Evolutionary conservation across 2,113 vertebrate species (phyloP).

Genomic region (Nesoenas mayeri): DNA sequence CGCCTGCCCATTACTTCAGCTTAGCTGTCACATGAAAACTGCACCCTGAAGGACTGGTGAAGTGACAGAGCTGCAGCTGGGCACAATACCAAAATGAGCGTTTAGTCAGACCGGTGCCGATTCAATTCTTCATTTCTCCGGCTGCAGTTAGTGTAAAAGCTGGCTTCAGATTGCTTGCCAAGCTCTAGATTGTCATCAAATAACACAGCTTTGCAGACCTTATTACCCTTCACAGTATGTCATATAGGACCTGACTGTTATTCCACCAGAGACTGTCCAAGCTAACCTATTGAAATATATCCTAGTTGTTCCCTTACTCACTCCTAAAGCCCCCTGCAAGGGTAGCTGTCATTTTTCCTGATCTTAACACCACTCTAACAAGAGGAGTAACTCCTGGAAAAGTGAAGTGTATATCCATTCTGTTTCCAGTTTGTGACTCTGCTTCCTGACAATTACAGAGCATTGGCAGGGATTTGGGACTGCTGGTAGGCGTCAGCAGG

Average conservation of each 20-base stretch:
- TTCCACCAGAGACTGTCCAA: neutral
- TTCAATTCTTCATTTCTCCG: neutral
- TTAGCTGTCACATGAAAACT: neutral
- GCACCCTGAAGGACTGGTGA: neutral
- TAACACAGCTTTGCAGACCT: neutral
- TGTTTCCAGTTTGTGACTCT: neutral
- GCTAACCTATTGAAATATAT: neutral
- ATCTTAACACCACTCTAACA: neutral
- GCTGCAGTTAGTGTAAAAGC: neutral
- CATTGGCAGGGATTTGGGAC: accelerated
- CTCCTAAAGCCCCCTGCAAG: neutral
- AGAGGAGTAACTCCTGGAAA: neutral
- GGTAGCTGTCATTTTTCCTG: neutral
- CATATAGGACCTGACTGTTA: neutral
- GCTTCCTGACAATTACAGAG: neutral
- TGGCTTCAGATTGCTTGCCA: neutral
- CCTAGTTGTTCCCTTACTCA: neutral
- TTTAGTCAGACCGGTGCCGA: neutral
- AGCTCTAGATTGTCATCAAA: neutral
- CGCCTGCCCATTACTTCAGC: neutral
- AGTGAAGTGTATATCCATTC: neutral
- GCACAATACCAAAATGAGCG: accelerated
- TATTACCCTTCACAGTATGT: neutral
- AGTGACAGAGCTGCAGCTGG: neutral
- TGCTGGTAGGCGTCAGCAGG: neutral